phyloP scores from a whole-genome alignment of 1,140 invertebrate genomes.

The Hestina assimilis region DNA sequence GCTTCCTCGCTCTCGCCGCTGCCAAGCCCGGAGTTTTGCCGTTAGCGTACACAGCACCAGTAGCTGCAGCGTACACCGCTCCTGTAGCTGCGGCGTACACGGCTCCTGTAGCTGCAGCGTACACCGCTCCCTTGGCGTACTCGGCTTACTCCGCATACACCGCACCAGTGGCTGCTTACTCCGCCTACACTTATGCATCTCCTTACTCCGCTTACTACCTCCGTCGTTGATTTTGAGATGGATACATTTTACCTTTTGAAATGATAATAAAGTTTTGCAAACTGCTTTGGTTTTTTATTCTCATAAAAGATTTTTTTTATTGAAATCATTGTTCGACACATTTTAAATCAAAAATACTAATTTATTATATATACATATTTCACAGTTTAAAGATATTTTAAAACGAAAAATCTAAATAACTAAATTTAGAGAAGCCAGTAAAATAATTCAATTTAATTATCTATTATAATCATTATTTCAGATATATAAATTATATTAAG shows the following conservation, averaged over 20 bases:
- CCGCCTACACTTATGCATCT: conserved; percentile 53
- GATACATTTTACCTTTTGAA: no score
- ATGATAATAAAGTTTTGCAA: no score
- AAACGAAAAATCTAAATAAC: no score
- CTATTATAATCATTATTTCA: background rate
- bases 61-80: conserved; percentile 33
- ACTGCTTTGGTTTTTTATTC: no score
- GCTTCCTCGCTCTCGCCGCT: conserved; percentile 63
- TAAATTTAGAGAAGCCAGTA: no score
- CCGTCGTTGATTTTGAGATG: conserved; percentile 19
- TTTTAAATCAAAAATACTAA: no score
- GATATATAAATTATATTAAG: background rate
- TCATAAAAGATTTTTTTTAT: no score
- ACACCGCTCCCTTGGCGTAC: conserved; percentile 46
- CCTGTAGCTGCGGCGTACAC: conserved; percentile 41
- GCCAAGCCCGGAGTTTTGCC: conserved; percentile 59
- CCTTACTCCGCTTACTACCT: conserved; percentile 53
- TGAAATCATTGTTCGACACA: no score
- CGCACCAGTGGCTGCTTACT: conserved; percentile 55
- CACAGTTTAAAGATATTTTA: no score
- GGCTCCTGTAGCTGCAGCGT: conserved; percentile 48
- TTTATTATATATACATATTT: no score
- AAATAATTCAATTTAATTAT: no score
- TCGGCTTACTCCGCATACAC: conserved; percentile 61
- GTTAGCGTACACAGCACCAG: conserved; percentile 28